Conservation (phyloP, 2,797 vertebrate species). For the Lacerta agilis region DNA sequence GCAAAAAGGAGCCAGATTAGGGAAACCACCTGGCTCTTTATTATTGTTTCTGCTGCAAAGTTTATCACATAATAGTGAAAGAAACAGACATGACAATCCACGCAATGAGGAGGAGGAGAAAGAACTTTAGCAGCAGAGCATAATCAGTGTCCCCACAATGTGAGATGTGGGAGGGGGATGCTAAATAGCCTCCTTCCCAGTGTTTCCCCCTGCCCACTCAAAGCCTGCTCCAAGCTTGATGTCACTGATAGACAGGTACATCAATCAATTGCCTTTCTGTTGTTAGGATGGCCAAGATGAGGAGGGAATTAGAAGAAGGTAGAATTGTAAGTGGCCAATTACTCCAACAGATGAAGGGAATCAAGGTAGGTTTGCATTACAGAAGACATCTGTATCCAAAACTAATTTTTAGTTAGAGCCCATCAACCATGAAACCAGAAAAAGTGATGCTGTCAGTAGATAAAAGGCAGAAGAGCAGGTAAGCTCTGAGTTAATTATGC, state of each 20-base stretch:
- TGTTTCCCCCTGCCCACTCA: slow-evolving; percentile 8
- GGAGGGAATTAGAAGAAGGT: slow-evolving; percentile 1
- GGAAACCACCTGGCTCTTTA: neutral
- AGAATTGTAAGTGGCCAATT: neutral
- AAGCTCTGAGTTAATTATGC: neutral
- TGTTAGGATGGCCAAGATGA: neutral
- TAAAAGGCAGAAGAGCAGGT: rapidly evolving
- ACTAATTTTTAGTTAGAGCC: neutral
- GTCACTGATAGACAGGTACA: neutral
- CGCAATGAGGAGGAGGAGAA: neutral
- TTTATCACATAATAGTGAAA: neutral
- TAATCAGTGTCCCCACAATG: neutral
- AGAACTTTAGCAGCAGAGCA: neutral
- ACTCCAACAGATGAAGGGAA: slow-evolving; percentile 39
- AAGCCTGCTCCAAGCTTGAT: neutral
- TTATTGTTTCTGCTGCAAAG: neutral
- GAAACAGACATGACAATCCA: neutral
- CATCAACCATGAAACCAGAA: neutral
- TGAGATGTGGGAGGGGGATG: neutral
- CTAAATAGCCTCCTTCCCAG: neutral
- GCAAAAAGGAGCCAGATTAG: too few species aligned
- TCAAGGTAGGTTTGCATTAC: slow-evolving; percentile 2
- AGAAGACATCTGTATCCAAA: neutral
- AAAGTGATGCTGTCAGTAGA: neutral
- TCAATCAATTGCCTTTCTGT: neutral